Base-by-base conservation (phyloP, 2,888 invertebrate genomes). In the Nemoura dubitans region DNA sequence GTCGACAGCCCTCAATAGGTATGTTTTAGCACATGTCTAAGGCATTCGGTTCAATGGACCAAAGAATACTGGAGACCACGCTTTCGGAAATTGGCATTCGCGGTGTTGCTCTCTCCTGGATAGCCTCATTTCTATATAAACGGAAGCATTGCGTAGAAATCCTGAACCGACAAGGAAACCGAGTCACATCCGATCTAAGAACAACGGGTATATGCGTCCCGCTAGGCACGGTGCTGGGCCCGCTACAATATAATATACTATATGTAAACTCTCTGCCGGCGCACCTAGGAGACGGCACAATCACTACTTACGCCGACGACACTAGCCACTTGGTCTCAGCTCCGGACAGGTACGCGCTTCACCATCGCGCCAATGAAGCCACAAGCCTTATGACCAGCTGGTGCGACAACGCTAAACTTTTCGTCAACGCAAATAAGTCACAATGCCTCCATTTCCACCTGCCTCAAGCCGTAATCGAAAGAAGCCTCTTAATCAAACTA, bases 241-340 rank as follows among this genome's bases (percentile, higher is more conserved):
- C 80, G 80, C 28, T 80, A 26, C 27, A 14, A 14, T 80, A 28
- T n/a, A n/a, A n/a, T 28, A 80, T 80, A 16, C 25, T 80, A n/a
- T 80, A 80, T 26, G 80, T 80, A 28, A 28, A 80, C 27, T 16
- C 26, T 26, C 80, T 80, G 25, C 80, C 26, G 80, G 80, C 27
- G 26, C 25, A 26, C 80, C 80, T 80, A 14, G 28, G 28, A 26
- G 25, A 80, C 26, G 80, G 80, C 10, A 80, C 80, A 16, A 26
- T 80, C 27, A 80, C 80, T 2, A 26, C 26, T 14, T 80, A 80
- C 28, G 80, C 80, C 80, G 80, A 80, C 27, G 80, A 80, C 27
- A 28, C 80, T 16, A 80, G 80, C 27, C 80, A 80, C 80, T 28
- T 80, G 14, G 14, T 80, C 26, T n/a, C 80, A n/a, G 36, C 36